Conservation (phyloP, 2,888 invertebrate species). For the Pandemis corylana region DNA sequence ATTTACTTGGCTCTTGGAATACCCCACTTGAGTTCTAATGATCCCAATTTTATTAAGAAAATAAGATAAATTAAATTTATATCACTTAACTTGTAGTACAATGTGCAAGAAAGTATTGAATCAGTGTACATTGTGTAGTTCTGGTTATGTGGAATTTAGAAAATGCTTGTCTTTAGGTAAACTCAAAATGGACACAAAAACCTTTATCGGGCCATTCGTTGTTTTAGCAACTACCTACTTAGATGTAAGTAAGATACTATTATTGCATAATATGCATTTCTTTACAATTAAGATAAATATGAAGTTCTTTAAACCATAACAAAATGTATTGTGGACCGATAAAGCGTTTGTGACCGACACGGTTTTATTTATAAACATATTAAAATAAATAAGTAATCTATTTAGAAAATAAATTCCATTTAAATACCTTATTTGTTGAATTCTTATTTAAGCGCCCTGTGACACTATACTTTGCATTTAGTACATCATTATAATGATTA, state of each 20-base stretch:
- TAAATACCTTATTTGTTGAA: conserved; percentile 29
- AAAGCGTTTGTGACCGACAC: conserved; percentile 31
- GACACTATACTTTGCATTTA: neutral
- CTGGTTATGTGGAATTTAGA: neutral
- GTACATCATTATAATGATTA: neutral
- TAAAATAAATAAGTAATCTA: conserved; percentile 24
- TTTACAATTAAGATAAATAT: neutral
- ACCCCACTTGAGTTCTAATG: neutral
- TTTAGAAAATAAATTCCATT: conserved; percentile 38
- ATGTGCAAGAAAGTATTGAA: neutral
- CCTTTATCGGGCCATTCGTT: conserved; percentile 6
- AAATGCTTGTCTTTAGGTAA: neutral
- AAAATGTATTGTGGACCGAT: conserved; percentile 8
- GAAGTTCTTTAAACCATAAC: neutral
- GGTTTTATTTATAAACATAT: conserved; percentile 31
- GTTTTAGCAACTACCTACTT: neutral
- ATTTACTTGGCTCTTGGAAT: neutral
- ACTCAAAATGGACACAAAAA: neutral
- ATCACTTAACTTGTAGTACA: neutral
- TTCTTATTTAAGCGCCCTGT: conserved; percentile 32
- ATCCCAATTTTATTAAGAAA: conserved; percentile 3
- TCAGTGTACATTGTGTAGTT: neutral
- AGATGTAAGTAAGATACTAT: neutral
- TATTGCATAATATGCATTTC: neutral
- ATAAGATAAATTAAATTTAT: conserved; percentile 10